phyloP scores from a whole-genome alignment of 1,140 invertebrate genomes.

The Pollicipes pollicipes region DNA sequence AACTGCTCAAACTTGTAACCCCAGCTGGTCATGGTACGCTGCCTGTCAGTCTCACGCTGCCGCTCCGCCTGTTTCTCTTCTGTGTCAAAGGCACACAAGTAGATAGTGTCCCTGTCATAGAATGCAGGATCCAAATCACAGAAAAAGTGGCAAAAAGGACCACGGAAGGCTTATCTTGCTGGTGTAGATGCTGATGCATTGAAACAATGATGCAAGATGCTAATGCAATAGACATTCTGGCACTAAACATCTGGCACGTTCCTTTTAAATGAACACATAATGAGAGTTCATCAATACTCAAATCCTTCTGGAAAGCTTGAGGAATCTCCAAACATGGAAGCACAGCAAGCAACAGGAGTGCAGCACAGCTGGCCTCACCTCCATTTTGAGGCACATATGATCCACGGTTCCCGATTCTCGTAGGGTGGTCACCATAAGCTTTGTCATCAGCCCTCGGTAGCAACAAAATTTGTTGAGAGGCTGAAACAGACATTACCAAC shows the following conservation, averaged over 20 bases:
- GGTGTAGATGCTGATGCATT: too few relatives aligned
- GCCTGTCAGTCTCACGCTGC: constrained; percentile 27
- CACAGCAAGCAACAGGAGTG: neutral
- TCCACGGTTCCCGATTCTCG: neutral
- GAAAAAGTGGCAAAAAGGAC: too few relatives aligned
- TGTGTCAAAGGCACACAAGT: constrained; percentile 46
- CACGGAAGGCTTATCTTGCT: too few relatives aligned
- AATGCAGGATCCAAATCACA: too few relatives aligned
- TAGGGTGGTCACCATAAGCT: neutral
- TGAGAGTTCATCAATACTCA: too few relatives aligned
- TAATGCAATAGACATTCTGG: too few relatives aligned
- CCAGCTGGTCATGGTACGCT: constrained; percentile 43
- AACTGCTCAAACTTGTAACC: constrained; percentile 72
- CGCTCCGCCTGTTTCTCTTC: constrained; percentile 32
- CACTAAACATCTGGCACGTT: too few relatives aligned
- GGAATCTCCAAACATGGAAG: too few relatives aligned
- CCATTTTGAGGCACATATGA: neutral
- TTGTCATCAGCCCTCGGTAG: neutral
- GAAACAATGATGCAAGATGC: too few relatives aligned
- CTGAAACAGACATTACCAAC: neutral
- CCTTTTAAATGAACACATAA: too few relatives aligned
- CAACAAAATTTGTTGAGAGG: neutral
- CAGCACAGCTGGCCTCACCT: neutral
- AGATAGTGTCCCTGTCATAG: constrained; percentile 37
- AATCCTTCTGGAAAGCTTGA: too few relatives aligned